Base-by-base conservation (phyloP, 2,113 vertebrate species). In the Callopanchax toddi region DNA sequence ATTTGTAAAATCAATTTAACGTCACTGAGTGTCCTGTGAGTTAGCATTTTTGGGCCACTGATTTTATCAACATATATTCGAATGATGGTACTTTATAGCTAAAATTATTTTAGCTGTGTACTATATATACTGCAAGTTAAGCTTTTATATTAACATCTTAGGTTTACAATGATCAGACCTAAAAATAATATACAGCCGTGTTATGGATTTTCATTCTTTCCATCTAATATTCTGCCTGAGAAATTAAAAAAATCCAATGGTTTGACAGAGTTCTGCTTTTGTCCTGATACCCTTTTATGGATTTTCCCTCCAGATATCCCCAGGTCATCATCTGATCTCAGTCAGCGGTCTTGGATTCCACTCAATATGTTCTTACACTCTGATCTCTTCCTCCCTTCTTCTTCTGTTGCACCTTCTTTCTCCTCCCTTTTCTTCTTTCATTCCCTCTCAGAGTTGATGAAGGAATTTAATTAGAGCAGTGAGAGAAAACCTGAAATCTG, bases 391-490 rank as follows among this genome's bases (percentile, higher is more conserved):
- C 50, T 71, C 55, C 48, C 54, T 53, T 43, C 25, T 40, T 55
- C 40, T 71, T 52, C 57, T 46, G 25, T 49, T 26, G 22, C 8
- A 40, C 42, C n/a, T 22, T 21, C 60, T 39, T 22, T 16, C 43
- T 23, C 10, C 59, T 59, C 42, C 29, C 55, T 46, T 26, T 49
- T 37, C 26, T 57, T 23, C 60, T 65, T 46, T 64, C 63, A 49
- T 73, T 55, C 63, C 65, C 37, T 60, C 70, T 69, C 54, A 56
- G 54, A 79, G 80, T 75, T 83, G 84, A 81, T 77, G 79, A 74
- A 86, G 71, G 74, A 83, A 91, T 91, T 90, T 87, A 89, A 91
- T 91, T 87, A 89, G 77, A 78, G 67, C 60, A 55, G 49, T 48
- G 21, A 75, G 58, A 79, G 78, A 49, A 20, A 49, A 10, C 2